A percentile compares a stretch with the other conserved stretches of the same genome.
Conservation (phyloP, 2,888 invertebrate genomes). For the Craniophora ligustri region DNA sequence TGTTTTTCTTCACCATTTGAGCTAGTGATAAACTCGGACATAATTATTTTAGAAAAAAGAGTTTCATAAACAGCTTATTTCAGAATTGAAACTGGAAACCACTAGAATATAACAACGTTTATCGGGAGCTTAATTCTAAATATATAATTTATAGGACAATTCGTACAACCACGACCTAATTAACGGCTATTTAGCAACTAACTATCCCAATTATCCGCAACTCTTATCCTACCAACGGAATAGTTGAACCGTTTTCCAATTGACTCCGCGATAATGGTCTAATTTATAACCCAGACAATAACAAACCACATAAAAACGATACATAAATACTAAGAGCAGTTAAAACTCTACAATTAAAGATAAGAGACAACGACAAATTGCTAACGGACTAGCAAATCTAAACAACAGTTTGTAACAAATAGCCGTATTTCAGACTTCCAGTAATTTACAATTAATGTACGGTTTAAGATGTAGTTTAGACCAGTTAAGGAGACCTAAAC, state of each 20-base stretch:
- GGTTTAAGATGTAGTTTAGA: slow-evolving; percentile 68
- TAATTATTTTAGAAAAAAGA: too few relatives aligned
- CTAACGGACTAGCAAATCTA: slow-evolving; percentile 53
- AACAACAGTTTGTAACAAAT: slow-evolving; percentile 73
- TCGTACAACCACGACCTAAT: too few relatives aligned
- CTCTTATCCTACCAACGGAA: not conserved
- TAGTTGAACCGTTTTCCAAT: slow-evolving; percentile 20
- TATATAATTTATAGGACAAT: too few relatives aligned
- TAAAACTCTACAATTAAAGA: slow-evolving; percentile 49
- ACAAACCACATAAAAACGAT: slow-evolving; percentile 41
- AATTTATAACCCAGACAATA: slow-evolving; percentile 47
- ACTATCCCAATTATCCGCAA: slow-evolving; percentile 27
- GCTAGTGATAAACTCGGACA: too few relatives aligned
- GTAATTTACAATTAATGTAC: slow-evolving; percentile 79
- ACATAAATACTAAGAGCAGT: slow-evolving; percentile 45
- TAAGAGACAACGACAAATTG: slow-evolving; percentile 52
- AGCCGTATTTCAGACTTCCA: slow-evolving; percentile 65
- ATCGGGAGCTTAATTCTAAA: too few relatives aligned
- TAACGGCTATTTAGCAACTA: too few relatives aligned
- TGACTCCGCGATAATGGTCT: slow-evolving; percentile 34
- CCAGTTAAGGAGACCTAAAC: slow-evolving; percentile 66
- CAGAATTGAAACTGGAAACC: too few relatives aligned
- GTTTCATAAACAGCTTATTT: too few relatives aligned
- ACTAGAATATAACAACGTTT: too few relatives aligned
- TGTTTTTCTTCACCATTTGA: too few relatives aligned